Evolutionary conservation across 1,140 invertebrate genomes (phyloP), one percentile per base, ranked within the genome.

Genomic region (Planococcus citri): DNA sequence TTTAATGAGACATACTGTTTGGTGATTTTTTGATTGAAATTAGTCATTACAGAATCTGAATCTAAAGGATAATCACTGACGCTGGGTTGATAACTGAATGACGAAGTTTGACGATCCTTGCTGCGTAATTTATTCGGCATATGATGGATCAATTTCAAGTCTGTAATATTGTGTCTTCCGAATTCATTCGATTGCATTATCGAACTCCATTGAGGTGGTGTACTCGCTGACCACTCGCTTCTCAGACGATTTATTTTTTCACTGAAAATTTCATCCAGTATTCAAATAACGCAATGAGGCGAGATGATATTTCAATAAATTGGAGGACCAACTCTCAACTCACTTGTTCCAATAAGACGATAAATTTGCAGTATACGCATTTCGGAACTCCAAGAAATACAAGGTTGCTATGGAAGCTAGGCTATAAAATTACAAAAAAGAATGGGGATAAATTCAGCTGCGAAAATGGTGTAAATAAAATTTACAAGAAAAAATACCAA

Each of bases 381-480:
- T 64, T 27, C 60, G 20, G 22, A 64, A 64, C 24, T 64, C 60
- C 60, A 64, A 64, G 22, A 64, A 64, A 27, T 64, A 64, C 9
- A 64, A 27, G 6, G 60, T 64, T 6, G 60, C 60, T 10, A 64
- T 64, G 1, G 60, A 64, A 24, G 60, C 60, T 27, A 64, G 17
- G 20, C 60, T 64, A 20, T 25, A 25, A 25, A 64, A 24, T 64
- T 20, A 20, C 4, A 60, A 17, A 9, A 60, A 60, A 60, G 57
- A 20, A n/a, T n/a, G n/a, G n/a, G n/a, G n/a, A n/a, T n/a, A n/a
- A n/a, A n/a, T n/a, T n/a, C n/a, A n/a, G n/a, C n/a, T n/a, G n/a
- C n/a, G n/a, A 3, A 58, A 58, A 58, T 58, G 17, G 17, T 4
- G 21, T 20, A 17, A 58, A 22, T n/a, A n/a, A 58, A 58, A 58